Percentiles rank a stretch among this genome's conserved stretches.
phyloP scores from a whole-genome alignment of 2,888 invertebrate genomes.

The Lochmaea capreae region DNA sequence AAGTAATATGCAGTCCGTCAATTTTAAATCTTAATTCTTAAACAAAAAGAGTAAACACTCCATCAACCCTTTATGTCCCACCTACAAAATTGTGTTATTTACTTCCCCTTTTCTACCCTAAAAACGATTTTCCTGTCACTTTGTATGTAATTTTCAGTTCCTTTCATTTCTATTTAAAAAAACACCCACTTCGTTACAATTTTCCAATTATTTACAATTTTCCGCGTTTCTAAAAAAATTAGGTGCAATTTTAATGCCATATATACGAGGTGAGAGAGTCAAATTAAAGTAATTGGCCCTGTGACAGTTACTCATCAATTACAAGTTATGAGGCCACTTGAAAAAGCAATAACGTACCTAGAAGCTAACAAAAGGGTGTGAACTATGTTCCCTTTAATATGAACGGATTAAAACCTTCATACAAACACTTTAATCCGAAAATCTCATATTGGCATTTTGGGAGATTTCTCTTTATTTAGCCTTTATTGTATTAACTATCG shows the following conservation, averaged over 20 bases:
- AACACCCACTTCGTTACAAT: background rate
- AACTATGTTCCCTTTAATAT: constrained; percentile 55
- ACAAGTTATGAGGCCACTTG: constrained; percentile 35
- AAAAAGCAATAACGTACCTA: constrained; percentile 55
- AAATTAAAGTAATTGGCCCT: constrained; percentile 36
- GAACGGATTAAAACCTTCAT: constrained; percentile 53
- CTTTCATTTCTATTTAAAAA: background rate
- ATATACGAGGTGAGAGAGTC: constrained; percentile 15
- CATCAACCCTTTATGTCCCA: too few species aligned
- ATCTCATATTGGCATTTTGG: constrained; percentile 53
- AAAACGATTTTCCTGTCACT: too few species aligned
- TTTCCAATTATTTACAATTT: constrained; percentile 5
- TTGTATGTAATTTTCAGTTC: background rate
- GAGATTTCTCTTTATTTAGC: constrained; percentile 22
- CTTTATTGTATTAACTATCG: background rate
- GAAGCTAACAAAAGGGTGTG: constrained; percentile 47
- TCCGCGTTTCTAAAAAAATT: background rate
- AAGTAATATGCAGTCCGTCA: too few species aligned
- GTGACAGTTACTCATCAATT: constrained; percentile 36
- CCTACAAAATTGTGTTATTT: too few species aligned
- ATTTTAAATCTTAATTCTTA: too few species aligned
- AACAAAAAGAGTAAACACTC: too few species aligned
- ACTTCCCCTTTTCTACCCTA: too few species aligned
- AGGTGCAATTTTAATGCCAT: background rate
- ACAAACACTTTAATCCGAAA: constrained; percentile 55